These are phyloP conservation scores for Botia almorhae DNA, from an alignment of 2,797 vertebrate genomes.

Conservation along the genomic window DNA sequence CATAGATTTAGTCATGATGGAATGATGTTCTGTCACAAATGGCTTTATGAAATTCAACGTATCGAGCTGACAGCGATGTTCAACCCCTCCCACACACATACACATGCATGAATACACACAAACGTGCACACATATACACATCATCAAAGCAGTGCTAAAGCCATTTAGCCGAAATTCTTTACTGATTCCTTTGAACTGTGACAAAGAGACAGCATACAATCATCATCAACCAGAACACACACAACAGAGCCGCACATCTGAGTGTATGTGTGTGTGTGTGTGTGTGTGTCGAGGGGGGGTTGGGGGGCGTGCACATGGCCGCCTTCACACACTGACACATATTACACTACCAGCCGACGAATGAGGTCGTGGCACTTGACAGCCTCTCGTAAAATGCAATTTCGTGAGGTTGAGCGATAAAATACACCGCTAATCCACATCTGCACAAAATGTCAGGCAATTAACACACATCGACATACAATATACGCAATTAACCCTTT, in stretches of 20 bases:
- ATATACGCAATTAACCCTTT: conserved; percentile 17
- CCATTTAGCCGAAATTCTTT: not conserved
- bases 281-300: conserved; percentile 61
- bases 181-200: not conserved
- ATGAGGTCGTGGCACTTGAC: conserved; percentile 41
- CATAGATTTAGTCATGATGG: conserved; percentile 5
- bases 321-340: conserved; percentile 74
- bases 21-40: not conserved
- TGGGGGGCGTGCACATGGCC: conserved; percentile 70
- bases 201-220: conserved; percentile 17
- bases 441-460: conserved; percentile 2
- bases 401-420: not conserved
- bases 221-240: conserved; percentile 14
- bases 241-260: conserved; percentile 32
- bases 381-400: not conserved
- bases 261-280: conserved; percentile 36
- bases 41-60: conserved; percentile 4
- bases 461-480: conserved; percentile 15
- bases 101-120: conserved; percentile 7
- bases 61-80: conserved; percentile 2
- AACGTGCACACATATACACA: not conserved
- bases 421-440: not conserved
- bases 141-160: not conserved
- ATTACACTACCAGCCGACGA: conserved; percentile 60
- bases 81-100: conserved; percentile 31